Base-by-base conservation (phyloP, 2,797 vertebrate genomes). In the Acridotheres tristis region DNA sequence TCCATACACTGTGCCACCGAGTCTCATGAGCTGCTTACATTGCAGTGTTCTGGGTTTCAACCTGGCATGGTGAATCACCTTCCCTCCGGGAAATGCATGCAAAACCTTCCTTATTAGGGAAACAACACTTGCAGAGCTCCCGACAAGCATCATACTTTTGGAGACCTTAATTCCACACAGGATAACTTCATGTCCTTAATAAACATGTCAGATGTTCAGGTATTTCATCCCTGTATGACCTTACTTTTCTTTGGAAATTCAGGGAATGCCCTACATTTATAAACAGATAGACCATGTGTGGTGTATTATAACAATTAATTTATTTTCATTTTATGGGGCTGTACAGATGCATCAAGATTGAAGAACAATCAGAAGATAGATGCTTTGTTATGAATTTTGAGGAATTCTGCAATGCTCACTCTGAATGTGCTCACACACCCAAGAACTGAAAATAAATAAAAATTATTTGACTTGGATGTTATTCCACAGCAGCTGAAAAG, bases 1-100 rank as follows among this genome's bases (percentile, higher is more conserved):
- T 77, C 53, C 77, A 20, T 32, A 25, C 45, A 11, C 23, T 8
- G 19, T 66, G 48, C 40, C 19, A 16, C 14, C 2, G 16, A n/a
- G 32, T 29, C 36, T 16, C 20, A 13, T 3, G 48, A 65, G 38
- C 14, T 57, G 57, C 68, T 83, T 42, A 17, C 50, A 6, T 4
- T 15, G 34, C 57, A 57, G 21, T 3, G 36, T 29, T 1, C 32
- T 21, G 43, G 36, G 17, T 59, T 57, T 68, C 76, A 65, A 3
- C 61, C 42, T 14, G 7, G 9, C 7, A 2, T 3, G 15, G 36
- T 83, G 72, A 93, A 57, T 66, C 63, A n/a, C 67, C 13, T 50
- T 79, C 22, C 27, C 45, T 22, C 3, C 0, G 4, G 47, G 22
- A 65, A 87, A 66, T 3, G 22, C 0, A 0, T 8, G 9, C 20